phyloP scores from a whole-genome alignment of 37 sponge, comb jelly and placozoan species.

The Haliclona indistincta region DNA sequence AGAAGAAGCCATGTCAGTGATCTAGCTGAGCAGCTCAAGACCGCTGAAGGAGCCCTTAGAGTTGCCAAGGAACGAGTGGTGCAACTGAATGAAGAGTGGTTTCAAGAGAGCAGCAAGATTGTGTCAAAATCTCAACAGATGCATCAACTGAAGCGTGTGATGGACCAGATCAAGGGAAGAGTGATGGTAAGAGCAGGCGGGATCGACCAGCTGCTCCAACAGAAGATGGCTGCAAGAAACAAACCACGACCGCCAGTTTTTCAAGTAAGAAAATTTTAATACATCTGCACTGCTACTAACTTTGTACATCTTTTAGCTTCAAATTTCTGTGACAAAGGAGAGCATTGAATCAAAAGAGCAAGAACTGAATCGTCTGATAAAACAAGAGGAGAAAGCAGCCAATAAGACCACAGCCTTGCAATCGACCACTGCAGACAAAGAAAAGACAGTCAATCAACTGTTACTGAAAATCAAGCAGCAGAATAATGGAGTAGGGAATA shows the following conservation, averaged over 20 bases:
- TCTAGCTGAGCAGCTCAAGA: no score
- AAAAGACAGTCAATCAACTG: constrained; percentile 94
- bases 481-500: no score
- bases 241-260: neutral
- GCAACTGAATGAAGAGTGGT: no score
- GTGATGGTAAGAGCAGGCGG: neutral
- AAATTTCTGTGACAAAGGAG: neutral
- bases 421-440: constrained; percentile 99
- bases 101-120: neutral
- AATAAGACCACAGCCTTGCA: no score
- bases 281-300: neutral
- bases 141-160: neutral
- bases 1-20: no score
- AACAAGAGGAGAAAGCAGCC: no score
- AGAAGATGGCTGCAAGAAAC: neutral
- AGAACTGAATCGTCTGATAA: neutral
- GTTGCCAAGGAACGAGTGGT: neutral
- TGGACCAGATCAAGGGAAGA: neutral
- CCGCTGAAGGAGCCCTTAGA: neutral
- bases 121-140: constrained; percentile 9
- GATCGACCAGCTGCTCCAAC: neutral
- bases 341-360: neutral
- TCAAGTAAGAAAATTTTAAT: neutral
- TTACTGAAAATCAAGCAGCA: no score
- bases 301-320: neutral